phyloP scores from a whole-genome alignment of 2,888 invertebrate genomes.

The Hyalella azteca region DNA sequence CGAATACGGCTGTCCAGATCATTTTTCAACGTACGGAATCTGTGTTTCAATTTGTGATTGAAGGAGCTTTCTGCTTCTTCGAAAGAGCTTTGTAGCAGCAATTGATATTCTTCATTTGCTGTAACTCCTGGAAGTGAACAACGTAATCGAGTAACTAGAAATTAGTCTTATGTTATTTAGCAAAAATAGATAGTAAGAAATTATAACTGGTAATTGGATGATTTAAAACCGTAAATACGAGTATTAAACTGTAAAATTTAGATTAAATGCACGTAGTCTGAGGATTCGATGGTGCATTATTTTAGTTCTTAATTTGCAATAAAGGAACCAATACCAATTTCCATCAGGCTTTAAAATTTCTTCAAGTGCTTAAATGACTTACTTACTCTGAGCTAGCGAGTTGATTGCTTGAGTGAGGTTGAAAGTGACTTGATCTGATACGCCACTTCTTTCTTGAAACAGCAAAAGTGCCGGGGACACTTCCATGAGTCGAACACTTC shows the following conservation, averaged over 20 bases:
- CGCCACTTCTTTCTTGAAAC: neutral
- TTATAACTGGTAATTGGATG: neutral
- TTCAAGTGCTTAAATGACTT: too few species aligned
- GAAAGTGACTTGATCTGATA: neutral
- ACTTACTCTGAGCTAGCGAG: conserved; percentile 8
- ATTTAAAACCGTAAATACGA: neutral
- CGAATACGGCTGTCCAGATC: conserved; percentile 19
- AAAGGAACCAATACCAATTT: too few species aligned
- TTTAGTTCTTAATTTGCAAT: too few species aligned
- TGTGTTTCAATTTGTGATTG: neutral
- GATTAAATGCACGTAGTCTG: too few species aligned
- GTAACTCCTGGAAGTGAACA: conserved; percentile 17
- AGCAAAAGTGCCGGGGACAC: neutral
- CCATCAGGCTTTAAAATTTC: too few species aligned
- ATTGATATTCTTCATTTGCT: conserved; percentile 23
- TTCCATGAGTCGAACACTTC: neutral
- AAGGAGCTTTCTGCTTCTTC: conserved; percentile 17
- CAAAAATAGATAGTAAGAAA: neutral
- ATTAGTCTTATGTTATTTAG: neutral
- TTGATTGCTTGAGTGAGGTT: conserved; percentile 8
- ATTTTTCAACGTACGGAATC: neutral
- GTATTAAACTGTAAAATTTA: too few species aligned
- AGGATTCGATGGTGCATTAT: too few species aligned
- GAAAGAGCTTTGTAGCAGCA: conserved; percentile 4
- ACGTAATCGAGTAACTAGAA: too few species aligned